A percentile compares a stretch with the other conserved stretches of the same genome.
Evolutionary conservation across 2,888 invertebrate genomes (phyloP).

Genomic region (Hymenopus coronatus): DNA sequence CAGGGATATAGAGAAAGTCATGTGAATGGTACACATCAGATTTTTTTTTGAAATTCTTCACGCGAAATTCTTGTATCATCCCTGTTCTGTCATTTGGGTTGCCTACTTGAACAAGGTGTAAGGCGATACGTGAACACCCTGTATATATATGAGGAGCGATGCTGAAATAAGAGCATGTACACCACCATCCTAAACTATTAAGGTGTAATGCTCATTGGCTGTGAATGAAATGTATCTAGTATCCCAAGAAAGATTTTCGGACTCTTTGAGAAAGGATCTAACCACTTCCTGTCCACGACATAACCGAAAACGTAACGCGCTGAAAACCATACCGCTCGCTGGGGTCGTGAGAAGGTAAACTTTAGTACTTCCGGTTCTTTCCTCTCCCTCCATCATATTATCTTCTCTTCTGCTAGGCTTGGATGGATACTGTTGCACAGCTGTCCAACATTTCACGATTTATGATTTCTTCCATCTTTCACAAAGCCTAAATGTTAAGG

Average conservation of each 20-base stretch:
- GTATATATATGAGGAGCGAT: background rate
- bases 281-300: background rate
- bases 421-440: background rate
- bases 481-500: background rate
- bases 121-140: no score
- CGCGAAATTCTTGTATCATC: no score
- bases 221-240: background rate
- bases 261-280: background rate
- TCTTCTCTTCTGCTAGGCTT: background rate
- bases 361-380: background rate
- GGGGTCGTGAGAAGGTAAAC: background rate
- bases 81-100: no score
- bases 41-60: no score
- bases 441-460: background rate
- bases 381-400: no score
- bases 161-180: background rate
- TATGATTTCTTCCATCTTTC: background rate
- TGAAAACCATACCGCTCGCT: background rate
- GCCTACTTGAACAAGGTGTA: no score
- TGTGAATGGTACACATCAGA: no score
- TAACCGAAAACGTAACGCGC: background rate
- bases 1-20: no score
- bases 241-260: background rate
- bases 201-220: background rate
- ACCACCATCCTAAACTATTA: background rate